Base-by-base conservation (phyloP, 2,113 vertebrate species). In the Pterocles burchelli region DNA sequence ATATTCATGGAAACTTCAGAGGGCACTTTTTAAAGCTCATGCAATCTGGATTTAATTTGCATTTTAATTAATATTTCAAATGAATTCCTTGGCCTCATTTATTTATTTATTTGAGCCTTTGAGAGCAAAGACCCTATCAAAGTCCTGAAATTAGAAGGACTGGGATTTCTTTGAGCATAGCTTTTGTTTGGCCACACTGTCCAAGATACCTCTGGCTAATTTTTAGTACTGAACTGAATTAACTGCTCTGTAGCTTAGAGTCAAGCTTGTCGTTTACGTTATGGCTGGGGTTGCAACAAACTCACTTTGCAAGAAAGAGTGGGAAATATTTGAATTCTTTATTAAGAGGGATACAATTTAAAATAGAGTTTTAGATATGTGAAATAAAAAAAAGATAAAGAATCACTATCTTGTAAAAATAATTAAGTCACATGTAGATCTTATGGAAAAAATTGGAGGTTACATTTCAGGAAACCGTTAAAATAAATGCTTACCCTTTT, bases 51-150 rank as follows among this genome's bases (percentile, higher is more conserved):
- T 97, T 94, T 95, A 95, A 97, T 98, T 98, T 98, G 96, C 95
- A 98, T 97, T 97, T 98, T 97, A 98, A 98, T 97, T 97, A 98
- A 97, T 97, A 97, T 96, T 97, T 98, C 97, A 97, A 96, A 97
- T 96, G 49, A 97, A 94, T 92, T 97, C 85, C 68, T 76, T 88
- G 55, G 83, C 78, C 89, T 93, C 5, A 2, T 75, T 94, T 85
- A 93, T 90, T 96, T 94, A 82, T 90, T 93, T 97, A 92, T 95
- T 92, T 95, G 78, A 96, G 49, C 63, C 46, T 94, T 97, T 1
- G 19, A 95, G 81, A 95, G 91, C 63, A 88, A 92, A 96, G 82
- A 46, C 51, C 76, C 71, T 93, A 63, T 90, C 66, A 81, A 82
- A 91, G 43, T 89, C 41, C 72, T 52, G 48, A 93, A 80, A 96